phyloP scores from a whole-genome alignment of 2,888 invertebrate genomes.

The Strigamia transsilvanica region DNA sequence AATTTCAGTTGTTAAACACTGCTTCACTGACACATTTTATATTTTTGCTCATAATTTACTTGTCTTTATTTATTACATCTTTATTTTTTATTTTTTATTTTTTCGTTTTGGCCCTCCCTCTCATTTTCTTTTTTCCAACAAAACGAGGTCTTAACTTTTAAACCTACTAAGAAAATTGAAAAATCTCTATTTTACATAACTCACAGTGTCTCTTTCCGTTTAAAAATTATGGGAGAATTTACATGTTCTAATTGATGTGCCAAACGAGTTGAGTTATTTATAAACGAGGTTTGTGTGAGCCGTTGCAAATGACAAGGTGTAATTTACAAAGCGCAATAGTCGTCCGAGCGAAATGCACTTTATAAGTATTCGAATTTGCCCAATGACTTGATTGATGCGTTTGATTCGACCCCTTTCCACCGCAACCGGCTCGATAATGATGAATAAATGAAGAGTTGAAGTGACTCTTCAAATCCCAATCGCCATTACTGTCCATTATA shows the following conservation, averaged over 20 bases:
- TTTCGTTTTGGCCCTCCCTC: neutral
- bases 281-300: neutral
- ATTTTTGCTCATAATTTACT: neutral
- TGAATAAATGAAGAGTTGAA: conserved; percentile 36
- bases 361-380: neutral
- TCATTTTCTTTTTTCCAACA: neutral
- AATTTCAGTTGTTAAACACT: neutral
- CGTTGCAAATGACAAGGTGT: neutral
- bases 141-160: neutral
- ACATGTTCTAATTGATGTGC: conserved; percentile 11
- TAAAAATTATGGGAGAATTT: conserved; percentile 1
- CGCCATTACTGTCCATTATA: conserved; percentile 39
- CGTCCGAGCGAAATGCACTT: conserved; percentile 16
- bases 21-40: neutral
- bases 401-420: neutral
- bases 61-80: neutral
- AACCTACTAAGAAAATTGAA: neutral
- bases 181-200: neutral
- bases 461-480: conserved; percentile 32
- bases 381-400: conserved; percentile 14
- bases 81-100: neutral
- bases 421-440: conserved; percentile 10
- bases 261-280: neutral
- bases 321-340: neutral
- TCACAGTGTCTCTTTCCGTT: neutral